Base-by-base conservation (phyloP, 2,888 invertebrate genomes). In the Lathronympha strigana region DNA sequence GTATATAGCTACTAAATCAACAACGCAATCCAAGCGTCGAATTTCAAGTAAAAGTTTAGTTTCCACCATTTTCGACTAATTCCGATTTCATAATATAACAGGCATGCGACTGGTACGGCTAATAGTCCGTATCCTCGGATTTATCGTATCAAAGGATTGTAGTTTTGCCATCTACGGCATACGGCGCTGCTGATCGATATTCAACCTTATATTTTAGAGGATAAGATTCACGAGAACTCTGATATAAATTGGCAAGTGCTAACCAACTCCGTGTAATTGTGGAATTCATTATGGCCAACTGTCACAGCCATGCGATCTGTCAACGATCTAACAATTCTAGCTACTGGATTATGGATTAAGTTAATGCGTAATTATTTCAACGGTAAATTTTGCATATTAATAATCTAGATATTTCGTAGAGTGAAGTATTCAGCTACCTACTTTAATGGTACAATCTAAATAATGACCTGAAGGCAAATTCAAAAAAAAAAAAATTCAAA, bases 121-220 rank as follows among this genome's bases (percentile, higher is more conserved):
- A 77, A 77, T 80, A 76, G 77, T 76, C 77, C 75, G 76, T 80
- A 80, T 80, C 73, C 71, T 69, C 68, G 73, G 69, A 76, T 77
- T 79, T 81, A 81, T 80, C 76, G 73, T 73, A 74, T 74, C 73
- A 74, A 76, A 73, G 73, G 73, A 75, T 78, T 71, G 72, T 71
- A 70, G 70, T 72, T 73, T 73, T 69, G 66, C 69, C 49, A 72
- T 69, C 55, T 21, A 49, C 21, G 63, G 61, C 69, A 3, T 19
- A n/a, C 47, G 6, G 17, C 36, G n/a, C 8, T 43, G 19, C 38
- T 50, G 8, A 19, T 21, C 23, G 15, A 61, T 61, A 36, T n/a
- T 53, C 49, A 53, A 38, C 50, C 38, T 50, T 64, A n/a, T 40
- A 0, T 6, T n/a, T 11, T 5, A n/a, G 1, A 9, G 6, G n/a